Percentiles rank a stretch among this genome's conserved stretches.
Conservation (phyloP, 1,140 invertebrate genomes). For the Temnothorax curvispinosus region DNA sequence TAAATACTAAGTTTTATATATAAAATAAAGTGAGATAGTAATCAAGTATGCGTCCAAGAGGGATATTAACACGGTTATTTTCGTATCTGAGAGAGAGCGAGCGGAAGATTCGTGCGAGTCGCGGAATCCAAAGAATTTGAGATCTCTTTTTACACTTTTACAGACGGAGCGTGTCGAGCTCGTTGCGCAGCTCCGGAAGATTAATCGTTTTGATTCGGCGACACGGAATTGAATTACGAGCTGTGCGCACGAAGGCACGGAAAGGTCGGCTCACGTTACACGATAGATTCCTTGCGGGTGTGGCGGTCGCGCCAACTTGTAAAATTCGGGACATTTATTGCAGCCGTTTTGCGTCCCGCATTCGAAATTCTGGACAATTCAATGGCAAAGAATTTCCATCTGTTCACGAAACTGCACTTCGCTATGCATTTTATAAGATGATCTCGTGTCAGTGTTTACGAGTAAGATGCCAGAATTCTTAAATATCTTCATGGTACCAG, state of each 20-base stretch:
- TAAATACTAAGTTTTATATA: neutral
- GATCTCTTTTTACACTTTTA: conserved; percentile 46
- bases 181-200: conserved; percentile 39
- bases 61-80: conserved; percentile 9
- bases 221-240: conserved; percentile 62
- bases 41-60: neutral
- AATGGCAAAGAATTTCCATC: conserved; percentile 8
- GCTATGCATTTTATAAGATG: neutral
- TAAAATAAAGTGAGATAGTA: neutral
- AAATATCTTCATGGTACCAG: neutral
- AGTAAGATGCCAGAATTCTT: neutral
- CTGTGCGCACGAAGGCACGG: conserved; percentile 45
- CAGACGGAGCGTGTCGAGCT: conserved; percentile 44
- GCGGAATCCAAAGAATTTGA: conserved; percentile 27
- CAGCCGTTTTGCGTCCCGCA: conserved; percentile 13
- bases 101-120: neutral
- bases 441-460: neutral
- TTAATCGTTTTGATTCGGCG: conserved; percentile 57
- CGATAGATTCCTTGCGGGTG: conserved; percentile 31
- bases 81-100: neutral
- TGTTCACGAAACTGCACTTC: conserved; percentile 9
- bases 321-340: conserved; percentile 41
- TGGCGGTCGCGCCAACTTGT: neutral
- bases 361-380: neutral
- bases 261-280: conserved; percentile 40